Percentiles rank a stretch among this genome's conserved stretches.
phyloP scores from a whole-genome alignment of 2,888 invertebrate genomes.

The Palloptera scutellata region DNA sequence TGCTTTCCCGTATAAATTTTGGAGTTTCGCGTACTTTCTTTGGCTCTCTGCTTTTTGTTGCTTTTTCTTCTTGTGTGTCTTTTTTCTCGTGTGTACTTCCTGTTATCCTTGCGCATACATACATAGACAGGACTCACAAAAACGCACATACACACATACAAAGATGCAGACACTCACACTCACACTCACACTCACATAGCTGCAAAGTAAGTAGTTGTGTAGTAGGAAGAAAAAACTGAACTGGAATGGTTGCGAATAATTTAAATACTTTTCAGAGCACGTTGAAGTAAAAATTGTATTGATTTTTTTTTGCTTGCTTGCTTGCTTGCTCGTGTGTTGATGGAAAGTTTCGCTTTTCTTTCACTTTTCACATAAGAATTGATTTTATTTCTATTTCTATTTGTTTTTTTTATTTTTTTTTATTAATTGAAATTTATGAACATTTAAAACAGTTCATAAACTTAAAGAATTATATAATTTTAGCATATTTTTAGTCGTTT shows the following conservation, averaged over 20 bases:
- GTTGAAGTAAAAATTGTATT: slow-evolving; percentile 24
- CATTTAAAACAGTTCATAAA: no score
- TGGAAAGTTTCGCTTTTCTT: background rate
- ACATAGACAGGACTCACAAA: slow-evolving; percentile 9
- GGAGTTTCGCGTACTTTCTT: background rate
- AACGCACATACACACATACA: background rate
- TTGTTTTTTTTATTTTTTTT: background rate
- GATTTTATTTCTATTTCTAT: background rate
- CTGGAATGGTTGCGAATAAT: slow-evolving; percentile 14
- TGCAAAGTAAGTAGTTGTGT: background rate
- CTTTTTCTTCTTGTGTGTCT: background rate
- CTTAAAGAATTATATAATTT: slow-evolving; percentile 30
- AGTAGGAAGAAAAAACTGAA: slow-evolving; percentile 11
- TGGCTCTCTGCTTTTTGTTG: slow-evolving; percentile 4
- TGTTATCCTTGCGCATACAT: slow-evolving; percentile 41
- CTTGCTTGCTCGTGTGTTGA: background rate
- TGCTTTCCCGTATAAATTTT: slow-evolving; percentile 9
- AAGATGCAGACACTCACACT: slow-evolving; percentile 8
- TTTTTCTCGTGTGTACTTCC: slow-evolving; percentile 25
- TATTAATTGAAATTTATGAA: background rate
- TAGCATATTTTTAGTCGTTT: slow-evolving; percentile 33
- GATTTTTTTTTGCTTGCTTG: slow-evolving; percentile 20
- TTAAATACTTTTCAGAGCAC: slow-evolving; percentile 22
- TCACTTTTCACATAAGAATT: background rate
- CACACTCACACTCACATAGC: slow-evolving; percentile 23